These are phyloP conservation scores for Agriopis leucophaearia DNA, from an alignment of 2,888 invertebrate species.

Conservation along the genomic window DNA sequence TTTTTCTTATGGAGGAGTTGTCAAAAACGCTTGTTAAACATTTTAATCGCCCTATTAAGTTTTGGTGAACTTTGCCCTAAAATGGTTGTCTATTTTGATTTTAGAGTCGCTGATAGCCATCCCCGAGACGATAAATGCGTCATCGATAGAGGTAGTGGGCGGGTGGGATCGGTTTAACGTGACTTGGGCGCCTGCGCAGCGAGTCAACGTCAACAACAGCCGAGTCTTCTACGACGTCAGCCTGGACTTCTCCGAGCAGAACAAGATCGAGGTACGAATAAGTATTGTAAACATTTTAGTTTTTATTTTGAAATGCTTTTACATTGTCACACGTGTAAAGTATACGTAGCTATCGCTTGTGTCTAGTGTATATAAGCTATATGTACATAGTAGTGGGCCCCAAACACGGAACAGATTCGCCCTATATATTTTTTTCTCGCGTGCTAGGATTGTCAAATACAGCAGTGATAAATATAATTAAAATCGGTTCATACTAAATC, in stretches of 20 bases:
- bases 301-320: background rate
- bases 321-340: too few species aligned
- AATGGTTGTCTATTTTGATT: conserved; percentile 27
- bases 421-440: too few species aligned
- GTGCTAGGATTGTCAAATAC: too few species aligned
- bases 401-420: too few species aligned
- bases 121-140: conserved; percentile 89
- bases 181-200: conserved; percentile 91
- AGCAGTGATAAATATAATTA: too few species aligned
- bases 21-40: background rate
- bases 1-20: too few species aligned
- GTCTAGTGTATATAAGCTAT: too few species aligned
- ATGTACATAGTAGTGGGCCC: too few species aligned
- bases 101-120: conserved; percentile 88
- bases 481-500: too few species aligned
- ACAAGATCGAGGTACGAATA: conserved; percentile 84
- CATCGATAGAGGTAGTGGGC: conserved; percentile 90
- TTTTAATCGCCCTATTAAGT: background rate
- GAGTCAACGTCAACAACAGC: conserved; percentile 93
- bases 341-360: too few species aligned
- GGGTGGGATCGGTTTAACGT: conserved; percentile 93
- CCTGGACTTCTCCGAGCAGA: conserved; percentile 84
- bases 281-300: background rate
- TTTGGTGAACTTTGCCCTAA: too few species aligned
- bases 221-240: conserved; percentile 94